Evolutionary conservation across 2,797 vertebrate species (phyloP).

Genomic region (Sebastes matsubarae): DNA sequence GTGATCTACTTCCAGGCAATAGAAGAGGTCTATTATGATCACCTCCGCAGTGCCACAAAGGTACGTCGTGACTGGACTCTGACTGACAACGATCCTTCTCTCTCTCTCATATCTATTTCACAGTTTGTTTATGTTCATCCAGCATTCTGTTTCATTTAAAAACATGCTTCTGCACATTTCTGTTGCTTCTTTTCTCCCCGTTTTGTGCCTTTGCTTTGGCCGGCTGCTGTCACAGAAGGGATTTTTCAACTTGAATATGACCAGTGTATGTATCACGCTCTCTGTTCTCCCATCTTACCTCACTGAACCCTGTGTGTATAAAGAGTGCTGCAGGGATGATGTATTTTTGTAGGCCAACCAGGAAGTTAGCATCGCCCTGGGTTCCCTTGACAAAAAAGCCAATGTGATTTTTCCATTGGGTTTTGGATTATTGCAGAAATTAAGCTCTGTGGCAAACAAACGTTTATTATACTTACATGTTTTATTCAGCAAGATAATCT

Average conservation of each 20-base stretch:
- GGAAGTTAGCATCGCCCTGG: too few species aligned
- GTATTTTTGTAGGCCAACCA: too few species aligned
- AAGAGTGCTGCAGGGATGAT: too few species aligned
- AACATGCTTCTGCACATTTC: slow-evolving; percentile 22
- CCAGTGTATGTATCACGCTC: slow-evolving; percentile 76
- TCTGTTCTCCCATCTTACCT: not conserved
- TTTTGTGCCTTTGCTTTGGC: slow-evolving; percentile 51
- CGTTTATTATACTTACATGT: too few species aligned
- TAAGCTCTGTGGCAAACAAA: too few species aligned
- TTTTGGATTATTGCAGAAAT: too few species aligned
- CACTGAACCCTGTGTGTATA: not conserved
- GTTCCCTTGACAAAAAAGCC: too few species aligned
- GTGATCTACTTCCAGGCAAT: slow-evolving; percentile 99
- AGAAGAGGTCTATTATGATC: slow-evolving; percentile 97
- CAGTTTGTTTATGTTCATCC: not conserved
- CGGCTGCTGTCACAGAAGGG: slow-evolving; percentile 75
- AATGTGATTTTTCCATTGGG: too few species aligned
- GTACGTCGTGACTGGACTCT: slow-evolving; percentile 68
- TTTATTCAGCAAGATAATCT: too few species aligned
- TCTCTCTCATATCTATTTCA: not conserved
- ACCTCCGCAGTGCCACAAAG: slow-evolving; percentile 96
- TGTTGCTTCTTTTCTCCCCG: slow-evolving; percentile 31
- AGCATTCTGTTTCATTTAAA: slow-evolving; percentile 33
- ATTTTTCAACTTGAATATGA: slow-evolving; percentile 82
- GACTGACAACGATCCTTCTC: not conserved